phyloP scores from a whole-genome alignment of 2,797 vertebrate species.

The Echiichthys vipera region DNA sequence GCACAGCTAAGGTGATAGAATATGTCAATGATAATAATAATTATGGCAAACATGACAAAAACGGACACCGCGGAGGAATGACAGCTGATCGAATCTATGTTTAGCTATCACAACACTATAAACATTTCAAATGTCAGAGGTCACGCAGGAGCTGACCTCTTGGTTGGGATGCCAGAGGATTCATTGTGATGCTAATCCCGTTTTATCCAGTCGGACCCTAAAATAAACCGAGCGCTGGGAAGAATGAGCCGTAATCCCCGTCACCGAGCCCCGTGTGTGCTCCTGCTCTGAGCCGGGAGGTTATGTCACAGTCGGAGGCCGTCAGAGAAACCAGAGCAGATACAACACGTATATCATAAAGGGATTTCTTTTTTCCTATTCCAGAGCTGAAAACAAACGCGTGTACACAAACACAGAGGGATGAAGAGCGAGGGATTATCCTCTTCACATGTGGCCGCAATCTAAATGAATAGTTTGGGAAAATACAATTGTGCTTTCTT shows the following conservation, averaged over 20 bases:
- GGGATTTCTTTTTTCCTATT: no score
- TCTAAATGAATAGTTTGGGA: background rate
- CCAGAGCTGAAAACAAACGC: slow-evolving; percentile 20
- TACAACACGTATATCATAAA: slow-evolving; percentile 26
- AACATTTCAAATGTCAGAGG: slow-evolving; percentile 76
- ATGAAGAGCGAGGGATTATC: no score
- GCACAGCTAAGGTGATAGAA: no score
- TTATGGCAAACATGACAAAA: no score
- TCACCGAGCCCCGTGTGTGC: slow-evolving; percentile 32
- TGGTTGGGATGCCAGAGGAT: slow-evolving; percentile 60
- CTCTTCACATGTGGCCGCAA: background rate
- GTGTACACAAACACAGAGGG: background rate
- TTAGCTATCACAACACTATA: slow-evolving; percentile 73
- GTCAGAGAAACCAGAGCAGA: slow-evolving; percentile 45
- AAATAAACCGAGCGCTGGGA: slow-evolving; percentile 78
- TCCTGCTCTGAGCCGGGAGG: slow-evolving; percentile 47
- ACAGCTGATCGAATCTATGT: slow-evolving; percentile 77
- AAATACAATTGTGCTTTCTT: background rate
- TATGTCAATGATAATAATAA: no score
- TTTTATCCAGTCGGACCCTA: slow-evolving; percentile 78
- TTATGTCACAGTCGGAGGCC: slow-evolving; percentile 66
- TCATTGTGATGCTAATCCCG: slow-evolving; percentile 81
- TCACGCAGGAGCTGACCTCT: slow-evolving; percentile 64
- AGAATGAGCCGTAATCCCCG: slow-evolving; percentile 79
- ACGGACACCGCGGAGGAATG: slow-evolving; percentile 60